These are phyloP conservation scores for Hirudinaria manillensis DNA, from an alignment of 2,888 invertebrate species.

Conservation along the genomic window DNA sequence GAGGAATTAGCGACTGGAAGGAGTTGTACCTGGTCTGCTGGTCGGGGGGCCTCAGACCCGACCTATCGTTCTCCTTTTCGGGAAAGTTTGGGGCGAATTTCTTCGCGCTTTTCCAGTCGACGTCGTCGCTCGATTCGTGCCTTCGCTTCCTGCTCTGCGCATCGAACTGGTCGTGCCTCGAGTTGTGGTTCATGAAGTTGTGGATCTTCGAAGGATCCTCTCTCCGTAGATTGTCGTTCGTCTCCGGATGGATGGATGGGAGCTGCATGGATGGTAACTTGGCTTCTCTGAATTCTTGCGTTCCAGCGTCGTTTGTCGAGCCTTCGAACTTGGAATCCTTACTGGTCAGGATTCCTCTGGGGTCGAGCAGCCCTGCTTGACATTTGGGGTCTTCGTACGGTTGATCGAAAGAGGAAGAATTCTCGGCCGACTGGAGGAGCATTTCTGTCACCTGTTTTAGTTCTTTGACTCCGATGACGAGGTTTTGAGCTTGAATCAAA, in stretches of 20 bases:
- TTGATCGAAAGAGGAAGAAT: conserved; percentile 1
- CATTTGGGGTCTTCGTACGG: not conserved
- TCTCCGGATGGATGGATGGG: too few relatives aligned
- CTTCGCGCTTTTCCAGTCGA: not conserved
- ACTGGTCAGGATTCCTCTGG: not conserved
- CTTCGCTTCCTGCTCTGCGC: not conserved
- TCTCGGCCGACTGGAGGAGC: conserved; percentile 1
- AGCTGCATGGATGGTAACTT: too few relatives aligned
- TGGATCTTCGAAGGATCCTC: conserved; percentile 1
- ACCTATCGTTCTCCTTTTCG: conserved; percentile 2
- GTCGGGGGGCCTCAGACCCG: not conserved
- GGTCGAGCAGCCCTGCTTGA: not conserved
- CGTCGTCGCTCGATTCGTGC: not conserved
- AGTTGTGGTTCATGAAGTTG: not conserved
- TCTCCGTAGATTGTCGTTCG: not conserved
- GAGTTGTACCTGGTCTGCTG: not conserved
- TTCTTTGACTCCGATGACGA: conserved; percentile 7
- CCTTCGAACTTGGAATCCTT: not conserved
- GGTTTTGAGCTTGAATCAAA: not conserved
- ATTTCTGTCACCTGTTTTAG: conserved; percentile 7
- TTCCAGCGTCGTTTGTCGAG: not conserved
- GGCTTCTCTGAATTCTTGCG: not conserved
- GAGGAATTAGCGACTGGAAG: not conserved
- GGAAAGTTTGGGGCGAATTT: not conserved
- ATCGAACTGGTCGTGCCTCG: not conserved